Evolutionary conservation across 2,888 invertebrate genomes (phyloP).

Genomic region (Amiota mariae): DNA sequence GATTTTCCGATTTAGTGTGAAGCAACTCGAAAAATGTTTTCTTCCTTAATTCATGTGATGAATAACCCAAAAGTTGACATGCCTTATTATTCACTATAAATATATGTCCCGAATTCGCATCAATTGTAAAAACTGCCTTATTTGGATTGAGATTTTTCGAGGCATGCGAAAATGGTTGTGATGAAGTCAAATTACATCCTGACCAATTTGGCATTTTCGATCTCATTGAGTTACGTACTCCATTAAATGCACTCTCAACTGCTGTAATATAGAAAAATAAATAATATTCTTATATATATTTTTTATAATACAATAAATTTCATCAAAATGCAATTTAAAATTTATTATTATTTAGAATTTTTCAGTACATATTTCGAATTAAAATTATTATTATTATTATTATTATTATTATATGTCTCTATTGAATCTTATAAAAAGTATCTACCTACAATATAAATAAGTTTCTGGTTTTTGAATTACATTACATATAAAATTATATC

Average conservation of each 20-base stretch:
- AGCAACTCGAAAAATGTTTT: slow-evolving; percentile 76
- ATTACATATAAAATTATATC: too few relatives aligned
- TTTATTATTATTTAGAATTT: too few relatives aligned
- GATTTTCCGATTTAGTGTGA: slow-evolving; percentile 75
- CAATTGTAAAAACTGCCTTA: slow-evolving; percentile 81
- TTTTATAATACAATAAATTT: too few relatives aligned
- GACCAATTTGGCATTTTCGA: background rate
- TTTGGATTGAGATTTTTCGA: slow-evolving; percentile 76
- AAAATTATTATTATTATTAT: too few relatives aligned
- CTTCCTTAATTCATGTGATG: slow-evolving; percentile 71
- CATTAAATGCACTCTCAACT: background rate
- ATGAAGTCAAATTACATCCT: slow-evolving; percentile 7
- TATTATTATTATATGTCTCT: too few relatives aligned
- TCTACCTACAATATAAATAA: too few relatives aligned
- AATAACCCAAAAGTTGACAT: slow-evolving; percentile 77
- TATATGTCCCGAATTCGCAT: slow-evolving; percentile 79
- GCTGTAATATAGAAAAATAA: background rate
- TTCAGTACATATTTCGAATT: too few relatives aligned
- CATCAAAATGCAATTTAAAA: too few relatives aligned
- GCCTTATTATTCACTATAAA: slow-evolving; percentile 81
- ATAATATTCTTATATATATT: background rate
- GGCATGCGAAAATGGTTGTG: slow-evolving; percentile 44
- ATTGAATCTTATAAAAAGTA: too few relatives aligned
- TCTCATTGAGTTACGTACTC: background rate
- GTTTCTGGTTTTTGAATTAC: too few relatives aligned